These are phyloP conservation scores for Pseudolaguvia tuberculata DNA, from an alignment of 2,113 vertebrate genomes.

Conservation along the genomic window DNA sequence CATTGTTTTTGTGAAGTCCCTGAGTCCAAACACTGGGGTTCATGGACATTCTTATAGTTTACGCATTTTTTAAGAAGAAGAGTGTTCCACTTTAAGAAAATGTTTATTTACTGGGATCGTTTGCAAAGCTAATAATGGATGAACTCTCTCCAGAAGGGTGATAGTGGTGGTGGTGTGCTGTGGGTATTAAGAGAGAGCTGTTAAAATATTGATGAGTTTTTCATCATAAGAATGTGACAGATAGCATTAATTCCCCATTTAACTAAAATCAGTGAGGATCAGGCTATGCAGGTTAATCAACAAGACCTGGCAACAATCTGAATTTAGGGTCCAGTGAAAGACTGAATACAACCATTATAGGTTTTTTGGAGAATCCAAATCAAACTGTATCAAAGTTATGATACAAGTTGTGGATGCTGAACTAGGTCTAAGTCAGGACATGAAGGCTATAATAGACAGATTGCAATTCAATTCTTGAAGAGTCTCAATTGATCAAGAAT, in stretches of 20 bases:
- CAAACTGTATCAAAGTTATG: too few species aligned
- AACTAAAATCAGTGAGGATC: slow-evolving; percentile 58
- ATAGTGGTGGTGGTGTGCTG: slow-evolving; percentile 2
- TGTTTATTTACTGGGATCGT: slow-evolving; percentile 56
- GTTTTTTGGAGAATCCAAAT: too few species aligned
- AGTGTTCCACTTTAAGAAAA: slow-evolving; percentile 44
- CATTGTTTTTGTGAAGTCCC: not conserved
- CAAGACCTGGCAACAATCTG: slow-evolving; percentile 32
- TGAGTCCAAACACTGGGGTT: not conserved
- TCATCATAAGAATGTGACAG: slow-evolving; percentile 66
- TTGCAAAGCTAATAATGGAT: slow-evolving; percentile 56
- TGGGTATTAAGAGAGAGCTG: slow-evolving; percentile 33
- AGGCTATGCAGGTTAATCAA: slow-evolving; percentile 58
- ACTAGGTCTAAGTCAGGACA: not conserved
- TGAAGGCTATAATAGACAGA: not conserved
- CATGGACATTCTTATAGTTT: slow-evolving; percentile 12
- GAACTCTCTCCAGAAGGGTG: slow-evolving; percentile 19
- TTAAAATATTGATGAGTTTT: slow-evolving; percentile 65
- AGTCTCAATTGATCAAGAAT: not conserved
- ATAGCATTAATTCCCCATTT: slow-evolving; percentile 68
- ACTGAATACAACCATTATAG: not conserved
- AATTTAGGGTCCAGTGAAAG: not conserved
- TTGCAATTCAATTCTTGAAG: not conserved
- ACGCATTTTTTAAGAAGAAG: slow-evolving; percentile 3
- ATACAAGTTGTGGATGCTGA: not conserved